These are phyloP conservation scores for Notechis scutatus DNA, from an alignment of 2,113 vertebrate species.

Conservation along the genomic window DNA sequence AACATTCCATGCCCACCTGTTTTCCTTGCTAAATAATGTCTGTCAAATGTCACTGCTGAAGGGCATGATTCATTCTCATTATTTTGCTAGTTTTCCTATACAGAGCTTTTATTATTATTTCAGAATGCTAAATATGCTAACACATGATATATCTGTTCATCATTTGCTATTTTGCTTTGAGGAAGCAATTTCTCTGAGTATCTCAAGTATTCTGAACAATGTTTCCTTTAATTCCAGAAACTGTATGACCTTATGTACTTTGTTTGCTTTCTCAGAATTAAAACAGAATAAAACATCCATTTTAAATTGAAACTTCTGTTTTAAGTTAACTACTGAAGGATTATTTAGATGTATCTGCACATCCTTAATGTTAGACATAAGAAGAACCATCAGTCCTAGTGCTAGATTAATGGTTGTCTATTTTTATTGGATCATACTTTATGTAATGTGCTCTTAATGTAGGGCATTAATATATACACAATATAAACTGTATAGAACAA, in stretches of 20 bases:
- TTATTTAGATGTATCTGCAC: background rate
- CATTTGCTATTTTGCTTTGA: background rate
- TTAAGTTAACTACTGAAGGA: background rate
- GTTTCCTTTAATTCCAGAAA: background rate
- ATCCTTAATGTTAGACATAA: background rate
- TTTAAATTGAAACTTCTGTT: background rate
- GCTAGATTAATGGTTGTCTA: background rate
- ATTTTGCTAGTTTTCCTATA: background rate
- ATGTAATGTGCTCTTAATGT: slow-evolving; percentile 42
- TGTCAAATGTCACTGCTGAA: background rate
- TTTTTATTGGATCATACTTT: background rate
- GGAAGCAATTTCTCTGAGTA: background rate
- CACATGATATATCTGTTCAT: background rate
- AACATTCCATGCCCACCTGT: background rate
- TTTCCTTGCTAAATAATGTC: background rate
- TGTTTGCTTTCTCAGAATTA: background rate
- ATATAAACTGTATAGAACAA: slow-evolving; percentile 19
- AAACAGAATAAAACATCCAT: background rate
- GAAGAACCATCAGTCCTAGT: background rate
- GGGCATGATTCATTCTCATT: background rate
- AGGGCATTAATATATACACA: slow-evolving; percentile 11
- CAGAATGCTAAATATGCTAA: background rate
- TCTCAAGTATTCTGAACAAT: background rate
- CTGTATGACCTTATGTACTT: background rate
- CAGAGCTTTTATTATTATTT: background rate